Percentiles rank a stretch among this genome's conserved stretches.
Conservation (phyloP, 1,140 invertebrate genomes). For the Cheumatopsyche charites region DNA sequence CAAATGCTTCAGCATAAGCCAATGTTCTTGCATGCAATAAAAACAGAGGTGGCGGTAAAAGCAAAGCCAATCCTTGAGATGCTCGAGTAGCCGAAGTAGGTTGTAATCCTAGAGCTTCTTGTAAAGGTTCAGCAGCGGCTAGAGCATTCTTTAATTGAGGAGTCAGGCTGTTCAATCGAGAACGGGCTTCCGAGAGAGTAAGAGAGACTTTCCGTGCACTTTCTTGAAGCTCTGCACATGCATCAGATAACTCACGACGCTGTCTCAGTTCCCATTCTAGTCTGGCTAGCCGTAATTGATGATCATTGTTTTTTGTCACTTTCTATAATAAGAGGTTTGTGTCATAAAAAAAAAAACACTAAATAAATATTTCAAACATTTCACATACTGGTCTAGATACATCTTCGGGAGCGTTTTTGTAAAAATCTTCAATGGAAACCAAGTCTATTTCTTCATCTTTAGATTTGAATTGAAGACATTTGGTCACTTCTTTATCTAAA, state of each 20-base stretch:
- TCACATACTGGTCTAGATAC: constrained; percentile 71
- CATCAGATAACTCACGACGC: constrained; percentile 78
- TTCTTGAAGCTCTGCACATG: constrained; percentile 77
- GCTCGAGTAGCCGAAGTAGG: constrained; percentile 67
- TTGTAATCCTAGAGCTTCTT: constrained; percentile 82
- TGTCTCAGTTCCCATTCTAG: constrained; percentile 93
- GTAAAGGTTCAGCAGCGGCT: constrained; percentile 86
- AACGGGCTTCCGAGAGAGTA: constrained; percentile 80
- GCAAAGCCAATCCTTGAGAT: constrained; percentile 65
- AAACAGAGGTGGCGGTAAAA: constrained; percentile 84
- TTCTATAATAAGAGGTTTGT: constrained; percentile 57
- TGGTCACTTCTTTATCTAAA: constrained; percentile 90
- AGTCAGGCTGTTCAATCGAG: constrained; percentile 79
- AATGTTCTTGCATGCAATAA: constrained; percentile 84
- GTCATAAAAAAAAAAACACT: not conserved
- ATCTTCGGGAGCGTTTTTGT: constrained; percentile 76
- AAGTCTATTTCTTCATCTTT: constrained; percentile 93
- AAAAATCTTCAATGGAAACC: constrained; percentile 85
- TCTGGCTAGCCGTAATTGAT: constrained; percentile 83
- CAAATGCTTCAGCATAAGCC: constrained; percentile 82
- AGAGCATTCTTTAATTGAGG: constrained; percentile 73
- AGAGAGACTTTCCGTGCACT: constrained; percentile 77
- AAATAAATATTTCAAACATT: not conserved
- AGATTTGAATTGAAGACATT: constrained; percentile 93
- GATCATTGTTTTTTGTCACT: constrained; percentile 70